Conservation (phyloP, 2,797 vertebrate species). For the Coracias cyanogaster region DNA sequence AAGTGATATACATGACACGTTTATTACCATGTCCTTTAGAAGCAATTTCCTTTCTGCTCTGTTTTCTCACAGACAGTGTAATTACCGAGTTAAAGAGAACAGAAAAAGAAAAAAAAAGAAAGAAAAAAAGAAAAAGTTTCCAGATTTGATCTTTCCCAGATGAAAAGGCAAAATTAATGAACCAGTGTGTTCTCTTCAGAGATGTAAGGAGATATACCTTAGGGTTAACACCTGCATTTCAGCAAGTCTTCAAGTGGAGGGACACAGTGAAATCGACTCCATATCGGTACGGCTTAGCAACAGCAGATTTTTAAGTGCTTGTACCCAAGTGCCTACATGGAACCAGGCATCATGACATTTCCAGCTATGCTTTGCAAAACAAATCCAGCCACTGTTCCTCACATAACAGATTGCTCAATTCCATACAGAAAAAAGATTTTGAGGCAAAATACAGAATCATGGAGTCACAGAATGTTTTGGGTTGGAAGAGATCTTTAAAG, state of each 20-base stretch:
- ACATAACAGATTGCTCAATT: neutral
- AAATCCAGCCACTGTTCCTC: neutral
- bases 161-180: constrained; percentile 62
- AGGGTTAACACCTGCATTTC: constrained; percentile 54
- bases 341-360: neutral
- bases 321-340: neutral
- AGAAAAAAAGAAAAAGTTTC: neutral
- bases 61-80: constrained; percentile 63
- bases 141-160: constrained; percentile 66
- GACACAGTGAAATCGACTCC: neutral
- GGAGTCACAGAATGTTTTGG: neutral
- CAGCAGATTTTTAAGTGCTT: neutral
- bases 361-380: neutral
- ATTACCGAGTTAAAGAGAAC: constrained; percentile 47
- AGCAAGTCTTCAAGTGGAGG: constrained; percentile 29
- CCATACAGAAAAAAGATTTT: neutral
- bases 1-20: constrained; percentile 41
- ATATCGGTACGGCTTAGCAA: neutral
- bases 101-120: neutral
- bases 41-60: constrained; percentile 67
- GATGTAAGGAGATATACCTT: constrained; percentile 22
- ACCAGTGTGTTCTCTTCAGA: constrained; percentile 6
- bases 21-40: constrained; percentile 64
- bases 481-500: neutral
- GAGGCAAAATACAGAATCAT: neutral